Conservation (phyloP, 2,888 invertebrate genomes). For the Aphrophora alni region DNA sequence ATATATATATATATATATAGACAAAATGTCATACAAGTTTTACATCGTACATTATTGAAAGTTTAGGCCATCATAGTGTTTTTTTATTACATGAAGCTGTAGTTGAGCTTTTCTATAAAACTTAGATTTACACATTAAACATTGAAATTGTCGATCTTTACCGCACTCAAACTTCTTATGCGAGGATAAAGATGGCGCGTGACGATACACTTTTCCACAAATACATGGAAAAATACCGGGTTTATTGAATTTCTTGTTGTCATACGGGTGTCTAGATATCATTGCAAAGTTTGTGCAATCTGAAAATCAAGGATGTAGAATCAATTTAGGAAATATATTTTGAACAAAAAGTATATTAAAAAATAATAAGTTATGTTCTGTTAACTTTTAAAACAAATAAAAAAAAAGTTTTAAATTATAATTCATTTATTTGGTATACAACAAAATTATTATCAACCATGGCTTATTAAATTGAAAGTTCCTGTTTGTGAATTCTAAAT, state of each 20-base stretch:
- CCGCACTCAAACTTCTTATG: slow-evolving; percentile 61
- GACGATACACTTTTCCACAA: slow-evolving; percentile 21
- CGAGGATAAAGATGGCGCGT: slow-evolving; percentile 11
- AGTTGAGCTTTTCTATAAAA: slow-evolving; percentile 28
- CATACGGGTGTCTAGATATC: neutral
- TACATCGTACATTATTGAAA: too few relatives aligned
- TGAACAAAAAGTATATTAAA: too few relatives aligned
- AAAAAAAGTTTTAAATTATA: too few relatives aligned
- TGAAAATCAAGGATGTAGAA: neutral
- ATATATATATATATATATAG: too few relatives aligned
- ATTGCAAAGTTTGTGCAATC: neutral
- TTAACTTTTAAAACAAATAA: too few relatives aligned
- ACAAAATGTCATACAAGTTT: too few relatives aligned
- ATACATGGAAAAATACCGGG: neutral
- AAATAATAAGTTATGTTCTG: too few relatives aligned
- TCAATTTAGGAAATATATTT: neutral
- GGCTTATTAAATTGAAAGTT: too few relatives aligned
- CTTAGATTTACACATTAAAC: slow-evolving; percentile 56
- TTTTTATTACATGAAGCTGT: neutral
- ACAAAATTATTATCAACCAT: too few relatives aligned
- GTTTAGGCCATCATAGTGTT: neutral
- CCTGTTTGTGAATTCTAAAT: neutral
- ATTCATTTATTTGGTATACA: too few relatives aligned
- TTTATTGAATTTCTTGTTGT: neutral
- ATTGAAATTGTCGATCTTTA: slow-evolving; percentile 56